These are phyloP conservation scores for Holothuria scabra DNA, from an alignment of 53 echinoderm and acorn worm species.

Conservation along the genomic window DNA sequence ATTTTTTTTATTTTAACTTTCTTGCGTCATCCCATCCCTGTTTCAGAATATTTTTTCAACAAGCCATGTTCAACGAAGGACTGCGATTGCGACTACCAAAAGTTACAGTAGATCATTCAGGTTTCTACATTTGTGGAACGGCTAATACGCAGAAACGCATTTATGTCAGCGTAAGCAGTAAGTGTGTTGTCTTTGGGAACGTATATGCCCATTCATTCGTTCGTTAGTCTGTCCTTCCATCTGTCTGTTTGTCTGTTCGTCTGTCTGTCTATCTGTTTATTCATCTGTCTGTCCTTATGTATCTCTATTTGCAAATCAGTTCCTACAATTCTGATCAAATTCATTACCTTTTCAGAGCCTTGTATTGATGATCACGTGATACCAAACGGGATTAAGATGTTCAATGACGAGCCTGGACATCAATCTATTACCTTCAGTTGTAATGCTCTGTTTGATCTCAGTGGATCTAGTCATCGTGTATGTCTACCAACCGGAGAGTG, in stretches of 20 bases:
- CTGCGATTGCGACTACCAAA: conserved; percentile 4
- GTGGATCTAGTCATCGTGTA: neutral
- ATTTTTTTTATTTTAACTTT: too few relatives aligned
- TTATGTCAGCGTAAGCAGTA: neutral
- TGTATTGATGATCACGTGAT: too few relatives aligned
- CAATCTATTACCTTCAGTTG: neutral
- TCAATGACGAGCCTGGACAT: neutral
- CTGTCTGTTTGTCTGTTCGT: too few relatives aligned
- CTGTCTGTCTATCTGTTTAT: too few relatives aligned
- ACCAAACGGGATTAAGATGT: too few relatives aligned
- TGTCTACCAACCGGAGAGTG: neutral
- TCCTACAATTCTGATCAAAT: too few relatives aligned
- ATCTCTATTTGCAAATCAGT: too few relatives aligned
- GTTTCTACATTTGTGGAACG: conserved; percentile 11
- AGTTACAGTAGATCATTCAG: neutral
- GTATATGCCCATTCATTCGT: too few relatives aligned
- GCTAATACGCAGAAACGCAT: neutral
- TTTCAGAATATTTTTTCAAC: conserved; percentile 4
- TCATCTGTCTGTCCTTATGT: too few relatives aligned
- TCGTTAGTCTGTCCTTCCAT: too few relatives aligned
- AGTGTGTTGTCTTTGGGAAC: too few relatives aligned
- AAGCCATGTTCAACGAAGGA: neutral
- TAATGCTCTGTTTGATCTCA: neutral
- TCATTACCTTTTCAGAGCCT: too few relatives aligned
- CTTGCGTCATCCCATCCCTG: neutral